Evolutionary conservation across 2,888 invertebrate genomes (phyloP).

Genomic region (Temnothorax rugatulus): DNA sequence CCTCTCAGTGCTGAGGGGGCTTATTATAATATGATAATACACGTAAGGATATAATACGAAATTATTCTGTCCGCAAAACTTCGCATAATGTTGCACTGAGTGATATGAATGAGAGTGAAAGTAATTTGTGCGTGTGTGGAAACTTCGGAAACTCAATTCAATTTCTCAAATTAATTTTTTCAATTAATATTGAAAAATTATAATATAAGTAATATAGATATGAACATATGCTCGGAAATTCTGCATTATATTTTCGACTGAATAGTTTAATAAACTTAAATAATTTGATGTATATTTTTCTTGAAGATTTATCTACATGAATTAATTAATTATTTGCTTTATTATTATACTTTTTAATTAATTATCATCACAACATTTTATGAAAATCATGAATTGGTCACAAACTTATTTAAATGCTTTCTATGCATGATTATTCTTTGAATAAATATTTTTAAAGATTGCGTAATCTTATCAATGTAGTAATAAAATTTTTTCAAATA

Average conservation of each 20-base stretch:
- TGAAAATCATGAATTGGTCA: not conserved
- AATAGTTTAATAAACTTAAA: constrained; percentile 17
- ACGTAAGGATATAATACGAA: constrained; percentile 18
- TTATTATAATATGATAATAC: constrained; percentile 46
- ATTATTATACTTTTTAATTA: constrained; percentile 6
- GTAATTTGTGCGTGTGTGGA: not conserved
- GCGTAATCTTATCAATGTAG: not conserved
- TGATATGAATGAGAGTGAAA: not conserved
- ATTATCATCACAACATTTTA: not conserved
- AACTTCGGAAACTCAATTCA: constrained; percentile 2
- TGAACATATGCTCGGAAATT: not conserved
- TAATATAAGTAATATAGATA: not conserved
- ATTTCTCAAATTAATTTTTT: not conserved
- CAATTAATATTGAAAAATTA: not conserved
- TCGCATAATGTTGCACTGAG: not conserved
- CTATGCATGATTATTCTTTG: not conserved
- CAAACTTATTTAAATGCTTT: not conserved
- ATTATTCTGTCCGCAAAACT: constrained; percentile 8
- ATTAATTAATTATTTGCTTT: not conserved
- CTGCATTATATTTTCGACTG: not conserved
- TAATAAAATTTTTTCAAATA: not conserved
- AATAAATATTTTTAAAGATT: not conserved
- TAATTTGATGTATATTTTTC: not conserved
- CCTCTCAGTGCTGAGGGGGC: constrained; percentile 13
- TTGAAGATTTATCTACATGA: not conserved